phyloP scores from a whole-genome alignment of 2,113 vertebrate genomes.

The cat (Felis catus) region F.catus_Fca126_mat1.0 CM031412.1:46814501-46815000 shows the following conservation, averaged over 20 bases:
- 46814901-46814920: not conserved
- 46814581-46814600: not conserved
- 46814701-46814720: not conserved
- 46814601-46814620: not conserved
- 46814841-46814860: not conserved
- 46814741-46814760: not conserved
- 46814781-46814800: not conserved
- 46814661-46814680: not conserved
- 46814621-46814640: not conserved
- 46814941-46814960: not conserved
- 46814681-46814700: not conserved
- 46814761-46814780: not conserved
- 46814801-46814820: rapidly evolving
- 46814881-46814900: not conserved
- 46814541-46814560: not conserved
- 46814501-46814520: not conserved
- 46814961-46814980: not conserved
- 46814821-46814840: not conserved
- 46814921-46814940: not conserved
- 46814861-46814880: not conserved
- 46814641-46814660: not conserved
- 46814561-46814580: not conserved
- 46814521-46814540: not conserved
- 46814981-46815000: not conserved
- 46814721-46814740: not conserved